These are phyloP conservation scores for Stichodactyla mertensii DNA, from an alignment of 64 coral and sea anemone species.

Conservation along the genomic window DNA sequence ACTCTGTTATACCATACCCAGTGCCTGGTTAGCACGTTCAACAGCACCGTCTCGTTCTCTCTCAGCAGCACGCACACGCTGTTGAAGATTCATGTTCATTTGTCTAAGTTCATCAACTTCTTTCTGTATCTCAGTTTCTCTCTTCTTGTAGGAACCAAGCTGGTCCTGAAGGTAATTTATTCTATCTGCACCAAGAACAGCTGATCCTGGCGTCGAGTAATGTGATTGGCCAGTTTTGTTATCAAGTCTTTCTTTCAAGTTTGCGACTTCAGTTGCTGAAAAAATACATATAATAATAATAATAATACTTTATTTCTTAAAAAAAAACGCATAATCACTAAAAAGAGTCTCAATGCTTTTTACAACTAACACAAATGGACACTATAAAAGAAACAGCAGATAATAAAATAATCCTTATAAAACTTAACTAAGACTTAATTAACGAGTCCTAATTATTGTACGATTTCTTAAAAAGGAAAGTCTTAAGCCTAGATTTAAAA, in stretches of 20 bases:
- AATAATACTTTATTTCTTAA: no score
- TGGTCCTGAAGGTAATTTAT: constrained; percentile 86
- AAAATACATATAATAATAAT: not conserved
- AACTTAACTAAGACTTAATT: no score
- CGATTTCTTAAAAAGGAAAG: no score
- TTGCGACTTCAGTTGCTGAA: constrained; percentile 79
- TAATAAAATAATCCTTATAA: no score
- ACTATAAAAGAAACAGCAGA: no score
- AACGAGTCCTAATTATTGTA: no score
- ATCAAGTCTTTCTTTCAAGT: constrained; percentile 73
- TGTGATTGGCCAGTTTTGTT: constrained; percentile 37
- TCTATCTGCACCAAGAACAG: constrained; percentile 81
- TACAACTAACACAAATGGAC: no score
- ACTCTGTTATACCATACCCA: constrained; percentile 40
- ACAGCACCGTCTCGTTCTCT: constrained; percentile 79
- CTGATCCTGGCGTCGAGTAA: constrained; percentile 57
- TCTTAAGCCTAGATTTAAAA: no score
- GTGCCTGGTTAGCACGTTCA: constrained; percentile 45
- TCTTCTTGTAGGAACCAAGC: constrained; percentile 53
- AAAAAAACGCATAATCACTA: no score
- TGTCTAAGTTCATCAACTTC: constrained; percentile 67
- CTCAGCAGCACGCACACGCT: constrained; percentile 53
- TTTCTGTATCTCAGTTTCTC: constrained; percentile 60
- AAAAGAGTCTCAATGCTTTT: no score
- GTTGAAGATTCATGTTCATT: constrained; percentile 57